Evolutionary conservation across 2,888 invertebrate genomes (phyloP), one percentile per base, ranked within the genome.

Genomic region (Pyrocoelia pectoralis): DNA sequence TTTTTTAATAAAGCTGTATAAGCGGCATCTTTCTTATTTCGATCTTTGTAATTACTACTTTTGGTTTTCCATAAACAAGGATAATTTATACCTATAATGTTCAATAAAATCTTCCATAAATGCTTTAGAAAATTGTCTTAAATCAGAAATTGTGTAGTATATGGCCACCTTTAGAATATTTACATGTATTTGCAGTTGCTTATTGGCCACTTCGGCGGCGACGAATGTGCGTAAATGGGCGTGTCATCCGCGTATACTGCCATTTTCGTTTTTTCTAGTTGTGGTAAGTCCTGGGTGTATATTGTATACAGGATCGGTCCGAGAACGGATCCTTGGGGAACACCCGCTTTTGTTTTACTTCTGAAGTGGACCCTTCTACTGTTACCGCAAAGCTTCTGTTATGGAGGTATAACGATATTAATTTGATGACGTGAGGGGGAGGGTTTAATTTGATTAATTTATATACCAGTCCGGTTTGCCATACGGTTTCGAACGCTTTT

Each of bases 401-500:
- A 1, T n/a, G 8, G 5, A 55, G 46, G 17, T 15, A 55, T 12
- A 18, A 52, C 1, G 13, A 1, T 13, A 19, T 50, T 13, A 19
- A 5, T 8, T 17, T 46, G 8, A 46, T 17, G 1, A 38, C 10
- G 17, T 1, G 38, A 9, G 38, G 8, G 1, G 52, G 38, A 18
- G 2, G 14, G 8, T 33, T 33, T 0, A n/a, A 1, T 3, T 1
- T 52, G 0, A 52, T 52, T 6, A 52, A 8, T 38, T 38, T 46
- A 15, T 46, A 46, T 8, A 46, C 15, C 1, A 79, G 68, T 2
- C 74, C 75, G 2, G 69, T 61, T n/a, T 70, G 69, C 73, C 76
- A 76, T 0, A 77, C 75, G 17, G 67, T 70, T 52, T 79, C 75
- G 46, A 79, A 80, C 0, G 77, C 77, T 18, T 46, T 46, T 18